Evolutionary conservation across 1,140 invertebrate species (phyloP).

Genomic region (Physella acuta): DNA sequence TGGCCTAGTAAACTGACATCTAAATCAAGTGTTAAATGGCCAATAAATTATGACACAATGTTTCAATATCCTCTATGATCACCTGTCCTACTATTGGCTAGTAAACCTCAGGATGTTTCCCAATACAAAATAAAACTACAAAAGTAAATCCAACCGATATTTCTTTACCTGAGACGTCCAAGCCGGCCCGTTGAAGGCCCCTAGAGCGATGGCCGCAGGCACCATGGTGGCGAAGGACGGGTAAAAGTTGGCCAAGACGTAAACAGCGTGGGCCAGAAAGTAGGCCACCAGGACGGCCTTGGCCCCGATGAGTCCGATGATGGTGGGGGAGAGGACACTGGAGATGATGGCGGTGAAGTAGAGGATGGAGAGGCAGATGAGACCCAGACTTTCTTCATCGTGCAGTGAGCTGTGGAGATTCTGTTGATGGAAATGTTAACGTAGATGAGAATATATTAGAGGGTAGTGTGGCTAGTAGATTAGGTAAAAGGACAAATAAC

Average conservation of each 20-base stretch:
- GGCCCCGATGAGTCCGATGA: constrained; percentile 34
- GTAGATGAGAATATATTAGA: too few species aligned
- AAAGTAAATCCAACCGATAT: too few species aligned
- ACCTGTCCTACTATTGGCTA: too few species aligned
- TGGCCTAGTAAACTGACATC: too few species aligned
- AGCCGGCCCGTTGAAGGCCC: constrained; percentile 36
- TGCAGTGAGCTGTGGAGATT: constrained; percentile 43
- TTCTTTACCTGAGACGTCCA: constrained; percentile 44
- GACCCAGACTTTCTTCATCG: constrained; percentile 30
- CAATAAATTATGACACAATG: too few species aligned
- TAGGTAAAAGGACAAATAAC: too few species aligned
- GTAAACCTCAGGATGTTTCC: too few species aligned
- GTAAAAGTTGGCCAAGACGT: constrained; percentile 59
- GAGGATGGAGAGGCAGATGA: constrained; percentile 23
- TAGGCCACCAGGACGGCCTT: constrained; percentile 36
- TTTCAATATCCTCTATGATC: too few species aligned
- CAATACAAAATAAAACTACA: too few species aligned
- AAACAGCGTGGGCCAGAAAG: constrained; percentile 38
- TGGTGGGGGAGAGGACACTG: constrained; percentile 34
- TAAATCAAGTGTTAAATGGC: too few species aligned
- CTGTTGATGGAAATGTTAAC: too few species aligned
- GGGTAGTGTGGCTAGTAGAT: too few species aligned
- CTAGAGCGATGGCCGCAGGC: constrained; percentile 40
- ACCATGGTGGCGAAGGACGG: constrained; percentile 42
- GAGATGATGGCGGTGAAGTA: constrained; percentile 31